Percentiles rank a stretch among this genome's conserved stretches.
phyloP scores from a whole-genome alignment of 1,140 invertebrate species.

The Scaptomyza montana region DNA sequence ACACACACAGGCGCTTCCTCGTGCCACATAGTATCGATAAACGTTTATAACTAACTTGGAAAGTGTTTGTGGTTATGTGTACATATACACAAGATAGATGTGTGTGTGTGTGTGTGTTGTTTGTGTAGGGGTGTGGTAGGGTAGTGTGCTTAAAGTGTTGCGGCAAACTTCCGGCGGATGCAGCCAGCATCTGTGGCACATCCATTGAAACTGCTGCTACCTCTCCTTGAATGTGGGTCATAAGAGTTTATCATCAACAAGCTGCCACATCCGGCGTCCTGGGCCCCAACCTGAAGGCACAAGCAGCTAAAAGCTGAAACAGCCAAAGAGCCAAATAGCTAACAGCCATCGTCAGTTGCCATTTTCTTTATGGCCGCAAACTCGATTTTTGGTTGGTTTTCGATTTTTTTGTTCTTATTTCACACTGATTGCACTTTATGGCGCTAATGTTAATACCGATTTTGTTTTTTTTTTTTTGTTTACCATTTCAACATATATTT shows the following conservation, averaged over 20 bases:
- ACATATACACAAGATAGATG: neutral
- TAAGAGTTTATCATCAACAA: conserved; percentile 80
- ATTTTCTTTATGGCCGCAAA: conserved; percentile 28
- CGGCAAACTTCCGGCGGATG: conserved; percentile 77
- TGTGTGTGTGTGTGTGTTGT: neutral
- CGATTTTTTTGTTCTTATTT: conserved; percentile 47
- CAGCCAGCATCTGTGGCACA: conserved; percentile 51
- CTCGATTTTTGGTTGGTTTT: neutral
- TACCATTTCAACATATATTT: conserved; percentile 44
- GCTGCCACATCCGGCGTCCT: conserved; percentile 68
- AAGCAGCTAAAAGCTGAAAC: conserved; percentile 13
- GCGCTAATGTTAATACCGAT: conserved; percentile 76
- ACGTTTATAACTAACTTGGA: conserved; percentile 78
- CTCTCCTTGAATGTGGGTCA: conserved; percentile 60
- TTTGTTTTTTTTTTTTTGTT: conserved; percentile 12
- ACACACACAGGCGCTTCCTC: conserved; percentile 24
- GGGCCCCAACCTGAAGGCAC: conserved; percentile 50
- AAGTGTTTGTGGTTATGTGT: conserved; percentile 54
- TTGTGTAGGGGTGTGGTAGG: conserved; percentile 1
- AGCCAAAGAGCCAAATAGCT: conserved; percentile 35
- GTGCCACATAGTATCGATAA: conserved; percentile 77
- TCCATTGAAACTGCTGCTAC: conserved; percentile 12
- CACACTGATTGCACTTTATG: conserved; percentile 71
- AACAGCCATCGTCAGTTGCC: conserved; percentile 52
- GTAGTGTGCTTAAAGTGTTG: conserved; percentile 55